These are phyloP conservation scores for Echinometra lucunter DNA, from an alignment of 53 echinoderm and acorn worm species.

Conservation along the genomic window DNA sequence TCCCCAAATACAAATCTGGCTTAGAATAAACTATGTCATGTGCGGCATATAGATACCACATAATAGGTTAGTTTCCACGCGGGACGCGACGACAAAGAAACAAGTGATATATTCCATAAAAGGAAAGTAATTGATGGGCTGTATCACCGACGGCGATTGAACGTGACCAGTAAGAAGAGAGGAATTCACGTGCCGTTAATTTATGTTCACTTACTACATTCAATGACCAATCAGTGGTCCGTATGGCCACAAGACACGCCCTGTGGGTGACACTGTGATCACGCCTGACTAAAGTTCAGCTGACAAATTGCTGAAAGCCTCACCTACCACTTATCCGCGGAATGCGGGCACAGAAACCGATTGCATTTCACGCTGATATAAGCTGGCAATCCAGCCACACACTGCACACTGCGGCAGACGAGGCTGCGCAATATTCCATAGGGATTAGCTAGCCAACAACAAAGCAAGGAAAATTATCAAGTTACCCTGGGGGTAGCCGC, in stretches of 20 bases:
- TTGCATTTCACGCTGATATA: slow-evolving; percentile 89
- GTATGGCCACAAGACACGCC: slow-evolving; percentile 73
- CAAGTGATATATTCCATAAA: slow-evolving; percentile 96
- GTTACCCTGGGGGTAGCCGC: slow-evolving; percentile 72
- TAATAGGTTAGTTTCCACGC: slow-evolving; percentile 86
- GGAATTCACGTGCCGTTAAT: slow-evolving; percentile 87
- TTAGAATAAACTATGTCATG: slow-evolving; percentile 2
- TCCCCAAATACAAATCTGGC: slow-evolving; percentile 44
- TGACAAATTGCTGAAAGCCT: slow-evolving; percentile 85
- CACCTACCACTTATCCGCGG: slow-evolving; percentile 97
- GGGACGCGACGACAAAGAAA: slow-evolving; percentile 89
- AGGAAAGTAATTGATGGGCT: slow-evolving; percentile 99
- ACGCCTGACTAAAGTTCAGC: slow-evolving; percentile 68
- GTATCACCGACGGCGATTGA: slow-evolving; percentile 97
- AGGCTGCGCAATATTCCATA: slow-evolving; percentile 62
- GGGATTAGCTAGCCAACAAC: slow-evolving; percentile 70
- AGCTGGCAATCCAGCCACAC: slow-evolving; percentile 56
- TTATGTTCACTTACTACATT: slow-evolving; percentile 61
- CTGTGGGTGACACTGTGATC: slow-evolving; percentile 74
- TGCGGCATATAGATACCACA: slow-evolving; percentile 89
- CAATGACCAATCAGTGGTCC: slow-evolving; percentile 76
- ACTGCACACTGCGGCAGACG: slow-evolving; percentile 45
- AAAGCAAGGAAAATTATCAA: slow-evolving; percentile 70
- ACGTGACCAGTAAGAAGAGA: slow-evolving; percentile 84
- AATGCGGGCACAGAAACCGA: slow-evolving; percentile 96